Evolutionary conservation across 2,797 vertebrate species (phyloP).

Genomic region (Aeoliscus strigatus): DNA sequence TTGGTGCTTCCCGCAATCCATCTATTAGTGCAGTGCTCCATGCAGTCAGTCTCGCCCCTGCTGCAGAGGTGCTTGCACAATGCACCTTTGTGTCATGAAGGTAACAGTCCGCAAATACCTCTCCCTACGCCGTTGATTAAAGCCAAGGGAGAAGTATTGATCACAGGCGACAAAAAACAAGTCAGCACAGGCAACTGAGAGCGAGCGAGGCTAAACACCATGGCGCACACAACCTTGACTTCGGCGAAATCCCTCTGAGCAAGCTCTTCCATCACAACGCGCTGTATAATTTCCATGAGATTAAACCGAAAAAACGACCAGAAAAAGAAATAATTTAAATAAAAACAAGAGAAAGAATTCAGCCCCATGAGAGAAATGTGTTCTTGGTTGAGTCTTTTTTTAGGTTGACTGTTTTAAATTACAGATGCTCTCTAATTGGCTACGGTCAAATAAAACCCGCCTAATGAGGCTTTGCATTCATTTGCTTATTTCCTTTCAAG

Average conservation of each 20-base stretch:
- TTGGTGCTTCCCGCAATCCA: too few species aligned
- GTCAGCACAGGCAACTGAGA: conserved; percentile 20
- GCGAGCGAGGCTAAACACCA: conserved; percentile 34
- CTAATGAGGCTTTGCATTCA: conserved; percentile 73
- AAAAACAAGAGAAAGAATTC: conserved; percentile 57
- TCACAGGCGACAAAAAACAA: conserved; percentile 39
- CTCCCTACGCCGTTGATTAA: conserved; percentile 53
- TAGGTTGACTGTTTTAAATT: conserved; percentile 71
- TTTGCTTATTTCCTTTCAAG: conserved; percentile 72
- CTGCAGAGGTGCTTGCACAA: conserved; percentile 42
- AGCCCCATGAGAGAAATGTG: conserved; percentile 51
- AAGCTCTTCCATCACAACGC: too few species aligned
- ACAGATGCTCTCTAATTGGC: conserved; percentile 73
- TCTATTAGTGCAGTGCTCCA: too few species aligned
- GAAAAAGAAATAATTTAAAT: conserved; percentile 49
- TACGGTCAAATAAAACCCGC: conserved; percentile 70
- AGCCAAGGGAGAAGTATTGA: conserved; percentile 57
- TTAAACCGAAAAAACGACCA: too few species aligned
- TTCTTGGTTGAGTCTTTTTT: conserved; percentile 62
- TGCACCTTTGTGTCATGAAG: conserved; percentile 53
- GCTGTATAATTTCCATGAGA: neutral
- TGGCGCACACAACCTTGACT: conserved; percentile 42
- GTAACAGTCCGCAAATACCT: conserved; percentile 49
- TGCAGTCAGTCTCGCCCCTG: conserved; percentile 44
- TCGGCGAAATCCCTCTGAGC: conserved; percentile 10